Evolutionary conservation across 1,140 invertebrate species (phyloP), one percentile per base, ranked within the genome.

Genomic region (Caligus rogercresseyi): DNA sequence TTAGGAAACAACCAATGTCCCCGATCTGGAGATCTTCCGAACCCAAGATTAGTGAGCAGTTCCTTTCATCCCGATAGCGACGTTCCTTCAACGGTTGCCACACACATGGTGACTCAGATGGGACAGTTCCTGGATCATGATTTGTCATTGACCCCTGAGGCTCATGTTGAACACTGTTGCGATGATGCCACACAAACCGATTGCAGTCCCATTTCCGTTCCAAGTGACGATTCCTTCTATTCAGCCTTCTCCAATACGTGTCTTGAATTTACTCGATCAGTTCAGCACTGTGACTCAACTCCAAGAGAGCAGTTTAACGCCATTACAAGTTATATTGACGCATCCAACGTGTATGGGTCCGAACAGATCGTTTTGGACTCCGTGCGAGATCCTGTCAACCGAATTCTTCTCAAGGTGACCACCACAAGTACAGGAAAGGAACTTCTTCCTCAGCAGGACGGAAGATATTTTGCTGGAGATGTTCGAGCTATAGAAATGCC

Each of bases 81-180:
- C 16, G 23, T 57, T n/a, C 55, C 55, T 19, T 3, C 3, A 16
- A 23, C 7, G 3, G 16, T 19, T 57, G 55, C 21, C 16, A 87
- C 85, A 0, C 80, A 87, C 52, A 81, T 89, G 79, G 73, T 87
- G 14, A 86, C 87, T 79, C 86, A 89, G 70, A 69, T 67, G 69
- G 70, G 70, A 0, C 70, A 71, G 65, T 71, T 71, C 55, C 65
- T 71, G 21, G 69, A n/a, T n/a, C n/a, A n/a, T n/a, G n/a, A n/a
- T n/a, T n/a, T n/a, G n/a, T n/a, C n/a, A n/a, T n/a, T n/a, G 71
- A 65, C 66, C 13, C 63, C 61, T 14, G 14, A 31, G 21, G 64
- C 61, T 31, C 64, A 57, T 11, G 55, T 24, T 3, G 16, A 57
- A 3, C 20, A 24, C 55, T 57, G 55, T 24, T 57, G 55, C 25